Evolutionary conservation across 2,113 vertebrate species (phyloP).

Genomic region (Hemiprocne comata): DNA sequence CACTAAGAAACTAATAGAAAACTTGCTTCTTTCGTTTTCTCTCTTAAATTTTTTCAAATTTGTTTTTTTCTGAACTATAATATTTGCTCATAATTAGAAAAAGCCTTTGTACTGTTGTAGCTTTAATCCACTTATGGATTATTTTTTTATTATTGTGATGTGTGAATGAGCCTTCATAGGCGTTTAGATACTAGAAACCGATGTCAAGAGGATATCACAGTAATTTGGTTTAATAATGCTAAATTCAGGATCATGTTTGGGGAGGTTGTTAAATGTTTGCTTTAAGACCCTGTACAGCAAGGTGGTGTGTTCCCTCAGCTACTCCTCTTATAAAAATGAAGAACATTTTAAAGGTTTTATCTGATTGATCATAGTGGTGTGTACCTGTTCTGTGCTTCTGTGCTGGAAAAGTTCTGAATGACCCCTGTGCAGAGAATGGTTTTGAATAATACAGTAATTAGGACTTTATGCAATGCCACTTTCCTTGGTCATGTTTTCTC

Average conservation of each 20-base stretch:
- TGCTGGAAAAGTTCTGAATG: neutral
- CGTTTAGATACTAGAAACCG: neutral
- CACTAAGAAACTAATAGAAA: neutral
- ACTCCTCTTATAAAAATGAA: neutral
- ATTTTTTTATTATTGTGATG: neutral
- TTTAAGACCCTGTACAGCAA: neutral
- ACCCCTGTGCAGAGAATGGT: neutral
- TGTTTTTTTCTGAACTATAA: neutral
- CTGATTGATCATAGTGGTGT: neutral
- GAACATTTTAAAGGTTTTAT: neutral
- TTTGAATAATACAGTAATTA: neutral
- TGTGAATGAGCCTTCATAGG: neutral
- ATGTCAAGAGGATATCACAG: neutral
- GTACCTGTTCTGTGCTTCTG: neutral
- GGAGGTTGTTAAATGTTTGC: neutral
- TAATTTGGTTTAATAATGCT: neutral
- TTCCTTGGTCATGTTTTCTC: neutral
- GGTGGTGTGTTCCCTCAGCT: neutral
- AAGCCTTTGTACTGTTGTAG: neutral
- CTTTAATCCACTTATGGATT: neutral
- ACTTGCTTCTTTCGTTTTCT: neutral
- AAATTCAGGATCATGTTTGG: neutral
- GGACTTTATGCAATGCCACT: neutral
- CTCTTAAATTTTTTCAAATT: neutral
- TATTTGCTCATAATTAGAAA: neutral